Base-by-base conservation (phyloP, 2,888 invertebrate genomes). In the Pristionchus mayeri region DNA sequence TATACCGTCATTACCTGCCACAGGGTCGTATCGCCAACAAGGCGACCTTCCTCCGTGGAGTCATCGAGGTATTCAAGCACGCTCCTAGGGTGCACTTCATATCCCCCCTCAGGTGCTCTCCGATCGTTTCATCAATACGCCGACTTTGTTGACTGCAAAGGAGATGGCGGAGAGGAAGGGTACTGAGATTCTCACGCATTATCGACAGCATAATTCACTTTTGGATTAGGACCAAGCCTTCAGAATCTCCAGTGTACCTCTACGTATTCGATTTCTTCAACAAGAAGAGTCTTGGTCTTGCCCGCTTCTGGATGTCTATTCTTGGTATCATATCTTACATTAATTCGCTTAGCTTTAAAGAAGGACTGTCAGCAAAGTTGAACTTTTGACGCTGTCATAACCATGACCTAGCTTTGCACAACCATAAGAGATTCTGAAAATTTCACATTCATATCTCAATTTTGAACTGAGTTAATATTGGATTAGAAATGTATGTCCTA, bases 241-340 rank as follows among this genome's bases (percentile, higher is more conserved):
- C 13, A 48, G 75, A 75, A 6, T n/a, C 75, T 24, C 75, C 75
- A 1, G 48, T 75, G 2, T 75, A 48, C 13, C 48, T 75, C 44
- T 75, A 75, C 48, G 21, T 24, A 18, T 75, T 40, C 13, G 75
- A 75, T 4, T 48, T 44, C 44, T 27, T 44, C 27, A 75, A 75
- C 18, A 21, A 24, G 11, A 75, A 75, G 27, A 75, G 75, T 9
- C 48, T 40, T 2, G 75, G 75, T 0, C 11, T 75, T 9, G 44
- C 48, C n/a, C 75, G 75, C 9, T 75, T 44, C 75, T 75, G 40
- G 44, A 75, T 75, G 75, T 16, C 40, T 11, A 44, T 75, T 27
- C 13, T 75, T 18, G 75, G 75, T 71, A 4, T 27, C 9, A n/a
- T n/a, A n/a, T n/a, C n/a, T n/a, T n/a, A n/a, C n/a, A n/a, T n/a